These are phyloP conservation scores for Dasyprocta punctata DNA, from an alignment of 2,113 vertebrate genomes.

Conservation along the genomic window DNA sequence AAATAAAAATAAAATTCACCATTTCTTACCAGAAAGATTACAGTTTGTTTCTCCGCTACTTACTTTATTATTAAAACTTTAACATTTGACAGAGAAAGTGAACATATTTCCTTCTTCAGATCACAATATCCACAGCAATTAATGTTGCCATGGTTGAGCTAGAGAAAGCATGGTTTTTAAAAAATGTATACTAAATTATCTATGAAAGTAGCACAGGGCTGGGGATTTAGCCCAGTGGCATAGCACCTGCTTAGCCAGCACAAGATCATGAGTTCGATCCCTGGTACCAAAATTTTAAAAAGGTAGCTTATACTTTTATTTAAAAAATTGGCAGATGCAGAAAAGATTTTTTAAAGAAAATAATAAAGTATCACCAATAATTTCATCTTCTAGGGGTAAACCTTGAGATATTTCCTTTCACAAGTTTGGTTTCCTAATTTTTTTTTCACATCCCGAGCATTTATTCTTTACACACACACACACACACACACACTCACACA, in stretches of 20 bases:
- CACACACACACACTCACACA: too few relatives aligned
- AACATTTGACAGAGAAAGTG: neutral
- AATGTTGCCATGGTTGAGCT: neutral
- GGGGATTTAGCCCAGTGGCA: too few relatives aligned
- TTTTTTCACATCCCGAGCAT: neutral
- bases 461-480: neutral
- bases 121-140: neutral
- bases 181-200: neutral
- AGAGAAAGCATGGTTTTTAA: neutral
- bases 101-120: neutral
- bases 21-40: neutral
- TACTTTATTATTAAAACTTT: neutral
- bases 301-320: neutral
- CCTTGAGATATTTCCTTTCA: neutral
- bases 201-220: neutral
- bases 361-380: neutral
- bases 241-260: too few relatives aligned
- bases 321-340: neutral
- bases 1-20: neutral
- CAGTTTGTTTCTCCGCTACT: neutral
- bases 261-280: too few relatives aligned
- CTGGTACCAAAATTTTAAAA: too few relatives aligned
- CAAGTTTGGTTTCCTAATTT: neutral
- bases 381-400: neutral
- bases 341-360: slow-evolving; percentile 15